phyloP scores from a whole-genome alignment of 2,797 vertebrate genomes.

The Lithobates pipiens region DNA sequence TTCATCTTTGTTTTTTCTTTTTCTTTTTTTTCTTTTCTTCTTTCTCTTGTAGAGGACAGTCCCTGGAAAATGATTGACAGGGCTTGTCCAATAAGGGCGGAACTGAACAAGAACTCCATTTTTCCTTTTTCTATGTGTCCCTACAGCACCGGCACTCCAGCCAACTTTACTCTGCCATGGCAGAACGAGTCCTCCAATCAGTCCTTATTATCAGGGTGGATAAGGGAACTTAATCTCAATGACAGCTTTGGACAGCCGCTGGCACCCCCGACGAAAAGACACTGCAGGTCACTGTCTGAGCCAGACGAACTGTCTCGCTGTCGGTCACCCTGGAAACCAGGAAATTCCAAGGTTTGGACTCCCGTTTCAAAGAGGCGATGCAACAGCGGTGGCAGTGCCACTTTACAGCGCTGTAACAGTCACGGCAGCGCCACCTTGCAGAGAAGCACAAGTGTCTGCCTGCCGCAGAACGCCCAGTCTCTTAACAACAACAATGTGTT shows the following conservation, averaged over 20 bases:
- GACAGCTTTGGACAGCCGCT: conserved; percentile 72
- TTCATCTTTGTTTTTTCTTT: background rate
- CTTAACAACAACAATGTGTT: conserved; percentile 65
- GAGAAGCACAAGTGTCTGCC: conserved; percentile 71
- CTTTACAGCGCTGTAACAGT: conserved; percentile 74
- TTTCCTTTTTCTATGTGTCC: conserved; percentile 67
- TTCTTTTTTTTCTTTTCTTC: background rate
- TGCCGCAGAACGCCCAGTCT: conserved; percentile 67
- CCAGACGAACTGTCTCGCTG: conserved; percentile 78
- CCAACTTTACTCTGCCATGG: conserved; percentile 69
- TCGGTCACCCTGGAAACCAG: conserved; percentile 76
- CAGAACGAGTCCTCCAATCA: conserved; percentile 66
- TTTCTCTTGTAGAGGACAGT: conserved; percentile 68
- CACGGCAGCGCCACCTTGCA: conserved; percentile 69
- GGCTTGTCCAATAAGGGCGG: conserved; percentile 67
- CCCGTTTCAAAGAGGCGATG: conserved; percentile 79
- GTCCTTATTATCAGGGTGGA: conserved; percentile 68
- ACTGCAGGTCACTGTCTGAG: conserved; percentile 79
- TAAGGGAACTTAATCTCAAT: conserved; percentile 70
- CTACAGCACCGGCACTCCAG: conserved; percentile 58
- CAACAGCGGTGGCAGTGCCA: conserved; percentile 75
- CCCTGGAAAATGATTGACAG: conserved; percentile 73
- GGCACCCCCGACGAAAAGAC: conserved; percentile 78
- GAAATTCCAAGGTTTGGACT: conserved; percentile 79
- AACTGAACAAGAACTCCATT: conserved; percentile 61